Percentiles rank a stretch among this genome's conserved stretches.
phyloP scores from a whole-genome alignment of 53 echinoderm and acorn worm species.

The Echinarachnius parma region DNA sequence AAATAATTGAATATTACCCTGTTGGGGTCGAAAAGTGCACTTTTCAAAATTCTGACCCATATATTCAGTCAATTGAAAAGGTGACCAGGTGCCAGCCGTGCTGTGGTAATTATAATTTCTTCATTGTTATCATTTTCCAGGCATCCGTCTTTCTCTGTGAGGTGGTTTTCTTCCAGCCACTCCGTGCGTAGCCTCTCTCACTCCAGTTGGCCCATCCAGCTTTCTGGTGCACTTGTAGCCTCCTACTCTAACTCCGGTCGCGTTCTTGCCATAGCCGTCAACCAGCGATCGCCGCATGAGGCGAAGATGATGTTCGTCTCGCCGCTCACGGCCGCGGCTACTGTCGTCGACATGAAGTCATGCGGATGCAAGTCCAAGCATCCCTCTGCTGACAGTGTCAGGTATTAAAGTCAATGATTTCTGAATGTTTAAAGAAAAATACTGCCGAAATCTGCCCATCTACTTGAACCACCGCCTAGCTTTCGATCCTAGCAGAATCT shows the following conservation, averaged over 20 bases:
- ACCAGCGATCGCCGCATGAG: constrained; percentile 69
- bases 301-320: constrained; percentile 68
- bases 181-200: constrained; percentile 44
- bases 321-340: constrained; percentile 54
- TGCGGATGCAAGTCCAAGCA: constrained; percentile 69
- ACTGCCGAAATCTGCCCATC: no score
- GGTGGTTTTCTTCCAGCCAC: constrained; percentile 25
- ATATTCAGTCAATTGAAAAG: no score
- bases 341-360: constrained; percentile 73
- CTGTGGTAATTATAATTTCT: no score
- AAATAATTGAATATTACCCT: no score
- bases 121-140: constrained; percentile 8
- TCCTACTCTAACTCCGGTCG: constrained; percentile 61
- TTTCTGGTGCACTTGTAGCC: constrained; percentile 55
- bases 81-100: no score
- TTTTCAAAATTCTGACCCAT: no score
- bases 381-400: constrained; percentile 56
- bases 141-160: constrained; percentile 36
- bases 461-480: not conserved
- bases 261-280: constrained; percentile 80
- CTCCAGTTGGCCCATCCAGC: constrained; percentile 55
- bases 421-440: no score
- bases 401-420: constrained; percentile 59
- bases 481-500: no score
- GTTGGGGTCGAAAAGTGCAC: no score